Base-by-base conservation (phyloP, 2,797 vertebrate species). In the Alexandromys oeconomus region DNA sequence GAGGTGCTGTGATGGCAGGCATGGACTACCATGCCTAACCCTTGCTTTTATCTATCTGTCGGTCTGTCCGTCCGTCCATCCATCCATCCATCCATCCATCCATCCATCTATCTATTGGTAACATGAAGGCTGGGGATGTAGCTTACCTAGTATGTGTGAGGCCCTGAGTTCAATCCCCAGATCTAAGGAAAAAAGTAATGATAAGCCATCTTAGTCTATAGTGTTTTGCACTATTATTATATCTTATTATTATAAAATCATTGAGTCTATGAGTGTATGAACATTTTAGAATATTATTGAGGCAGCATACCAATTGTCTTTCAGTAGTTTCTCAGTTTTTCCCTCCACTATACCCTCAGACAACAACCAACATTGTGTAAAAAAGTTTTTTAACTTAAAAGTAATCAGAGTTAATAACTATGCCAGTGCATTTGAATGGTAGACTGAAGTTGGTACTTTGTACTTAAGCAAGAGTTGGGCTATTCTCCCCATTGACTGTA, bases 231-330 rank as follows among this genome's bases (percentile, higher is more conserved):
- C n/a, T 17, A n/a, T 84, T 92, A 21, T 67, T 92, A 54, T 87
- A 34, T 91, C 91, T 85, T 92, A 37, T 27, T 93, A 79, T 21
- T 92, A 48, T 92, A 48, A 59, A 78, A 74, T 51, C 31, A 23
- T 69, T 85, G 79, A 77, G 21, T 77, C 31, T 25, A 57, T 87
- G 71, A 17, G n/a, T 78, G 31, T 77, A 59, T 59, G 84, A 43
- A 46, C 61, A 40, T 73, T 65, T 89, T n/a, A 40, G 25, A 37
- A 86, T 57, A 21, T 65, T 91, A 25, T 43, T 29, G 78, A 48
- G 84, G 11, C 23, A 12, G 29, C 59, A 40, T 81, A n/a, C 73
- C 3, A 0, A 11, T 46, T 61, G 25, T 59, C 61, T 95, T 69
- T 37, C 21, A 34, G 48, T 59, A 51, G 57, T 46, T 84, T 87